Base-by-base conservation (phyloP, 1,140 invertebrate genomes). In the Amphibalanus amphitrite region DNA sequence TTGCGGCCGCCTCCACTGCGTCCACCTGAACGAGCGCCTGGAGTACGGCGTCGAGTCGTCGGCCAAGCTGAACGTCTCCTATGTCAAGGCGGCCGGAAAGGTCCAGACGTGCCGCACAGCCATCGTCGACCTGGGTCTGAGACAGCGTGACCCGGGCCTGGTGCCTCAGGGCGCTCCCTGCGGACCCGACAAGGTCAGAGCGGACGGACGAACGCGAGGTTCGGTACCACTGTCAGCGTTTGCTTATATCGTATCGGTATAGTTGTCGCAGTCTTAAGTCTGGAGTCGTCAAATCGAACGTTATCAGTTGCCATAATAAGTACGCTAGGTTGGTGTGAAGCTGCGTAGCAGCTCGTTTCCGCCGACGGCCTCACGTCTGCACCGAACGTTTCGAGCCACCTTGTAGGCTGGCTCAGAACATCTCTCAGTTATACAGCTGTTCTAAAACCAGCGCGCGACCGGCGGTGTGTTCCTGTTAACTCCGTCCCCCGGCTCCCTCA, bases 1-100 rank as follows among this genome's bases (percentile, higher is more conserved):
- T 38, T 98, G 96, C 81, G 96, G 96, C 0, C 89, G 95, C 85
- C 82, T 98, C 20, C 94, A 98, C 78, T 98, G 96, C 80, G 85
- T 87, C 28, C 93, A 97, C 79, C 81, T 93, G 69, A 95, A 94
- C 79, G 94, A 98, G 78, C 85, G 89, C 69, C 81, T 97, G 1
- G 91, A 95, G 82, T 97, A 97, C 80, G 95, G 95, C 25, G 93
- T 95, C 87, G 93, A 96, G 80, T 89, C 89, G 0, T 89, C 93
- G 0, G 86, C 93, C 0, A 87, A 86, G 72, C 80, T 93, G 0
- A 88, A 86, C 0, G 88, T 91, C 73, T 88, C 88, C 20, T 93
- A 92, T 79, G 75, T 85, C 85, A 75, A 83, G 85, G 28, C 79
- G 77, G 72, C 86, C 84, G 59, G 82, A 80, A 69, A 73, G 71